phyloP scores from a whole-genome alignment of 2,888 invertebrate genomes.

The Tolmerus cingulatus region DNA sequence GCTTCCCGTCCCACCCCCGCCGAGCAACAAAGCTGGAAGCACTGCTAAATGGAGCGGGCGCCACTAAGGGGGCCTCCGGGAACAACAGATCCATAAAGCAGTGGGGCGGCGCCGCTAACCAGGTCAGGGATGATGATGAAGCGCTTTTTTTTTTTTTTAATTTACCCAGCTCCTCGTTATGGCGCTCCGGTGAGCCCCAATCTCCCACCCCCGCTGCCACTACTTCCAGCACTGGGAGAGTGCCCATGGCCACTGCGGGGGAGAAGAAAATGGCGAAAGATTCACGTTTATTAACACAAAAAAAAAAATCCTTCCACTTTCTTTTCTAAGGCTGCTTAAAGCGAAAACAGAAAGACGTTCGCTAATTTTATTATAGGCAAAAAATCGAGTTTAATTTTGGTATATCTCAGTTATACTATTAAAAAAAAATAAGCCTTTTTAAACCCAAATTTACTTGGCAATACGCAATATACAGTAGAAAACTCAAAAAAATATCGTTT shows the following conservation, averaged over 20 bases:
- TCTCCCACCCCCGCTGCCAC: neutral
- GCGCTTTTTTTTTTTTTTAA: conserved; percentile 5
- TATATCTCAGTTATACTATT: neutral
- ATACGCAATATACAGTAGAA: too few relatives aligned
- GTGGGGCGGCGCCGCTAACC: neutral
- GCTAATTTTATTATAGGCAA: neutral
- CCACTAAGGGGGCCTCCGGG: neutral
- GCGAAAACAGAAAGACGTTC: neutral
- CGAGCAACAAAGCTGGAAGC: neutral
- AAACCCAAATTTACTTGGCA: too few relatives aligned
- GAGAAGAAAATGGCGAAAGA: neutral
- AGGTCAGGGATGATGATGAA: conserved; percentile 22
- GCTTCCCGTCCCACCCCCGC: neutral
- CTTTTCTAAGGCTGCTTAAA: neutral
- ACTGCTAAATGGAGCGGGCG: neutral
- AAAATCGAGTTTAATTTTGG: neutral
- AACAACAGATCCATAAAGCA: conserved; percentile 24
- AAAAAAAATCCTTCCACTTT: neutral
- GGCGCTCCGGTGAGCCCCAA: neutral
- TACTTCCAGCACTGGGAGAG: neutral
- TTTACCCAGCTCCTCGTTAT: neutral
- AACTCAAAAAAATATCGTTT: too few relatives aligned
- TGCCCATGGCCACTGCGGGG: neutral
- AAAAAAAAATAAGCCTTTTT: neutral
- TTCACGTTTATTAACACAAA: neutral